A percentile compares a stretch with the other conserved stretches of the same genome.
phyloP scores from a whole-genome alignment of 2,113 vertebrate genomes.

The Apteryx owenii region DNA sequence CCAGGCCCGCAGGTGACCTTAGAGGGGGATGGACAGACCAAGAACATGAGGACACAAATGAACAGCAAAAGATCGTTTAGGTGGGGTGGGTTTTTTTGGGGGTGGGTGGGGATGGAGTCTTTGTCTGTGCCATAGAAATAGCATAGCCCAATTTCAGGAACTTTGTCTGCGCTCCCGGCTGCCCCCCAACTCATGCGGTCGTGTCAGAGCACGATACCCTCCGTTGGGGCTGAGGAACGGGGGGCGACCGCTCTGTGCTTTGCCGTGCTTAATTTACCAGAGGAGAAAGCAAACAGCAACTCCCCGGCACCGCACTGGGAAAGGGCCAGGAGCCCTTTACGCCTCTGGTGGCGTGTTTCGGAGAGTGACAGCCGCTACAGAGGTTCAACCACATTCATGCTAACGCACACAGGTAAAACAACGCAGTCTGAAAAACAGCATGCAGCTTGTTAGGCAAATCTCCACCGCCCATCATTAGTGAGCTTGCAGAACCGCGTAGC shows the following conservation, averaged over 20 bases:
- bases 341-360: not conserved
- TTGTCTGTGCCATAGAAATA: not conserved
- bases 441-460: constrained; percentile 79
- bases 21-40: not conserved
- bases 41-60: not conserved
- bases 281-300: not conserved
- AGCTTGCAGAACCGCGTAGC: constrained; percentile 58
- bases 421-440: constrained; percentile 66
- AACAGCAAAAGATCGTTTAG: not conserved
- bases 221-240: too few relatives aligned
- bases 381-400: constrained; percentile 84
- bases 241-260: not conserved
- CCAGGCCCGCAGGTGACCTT: not conserved
- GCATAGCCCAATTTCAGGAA: not conserved
- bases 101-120: too few relatives aligned
- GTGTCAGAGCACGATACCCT: not conserved
- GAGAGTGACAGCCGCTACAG: constrained; percentile 53
- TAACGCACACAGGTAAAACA: constrained; percentile 81
- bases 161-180: constrained; percentile 39
- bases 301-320: too few relatives aligned
- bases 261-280: fast-evolving
- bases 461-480: constrained; percentile 75
- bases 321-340: not conserved
- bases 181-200: not conserved
- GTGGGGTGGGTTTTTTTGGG: not conserved